Base-by-base conservation (phyloP, 2,797 vertebrate genomes). In the Trematocara caparti region DNA sequence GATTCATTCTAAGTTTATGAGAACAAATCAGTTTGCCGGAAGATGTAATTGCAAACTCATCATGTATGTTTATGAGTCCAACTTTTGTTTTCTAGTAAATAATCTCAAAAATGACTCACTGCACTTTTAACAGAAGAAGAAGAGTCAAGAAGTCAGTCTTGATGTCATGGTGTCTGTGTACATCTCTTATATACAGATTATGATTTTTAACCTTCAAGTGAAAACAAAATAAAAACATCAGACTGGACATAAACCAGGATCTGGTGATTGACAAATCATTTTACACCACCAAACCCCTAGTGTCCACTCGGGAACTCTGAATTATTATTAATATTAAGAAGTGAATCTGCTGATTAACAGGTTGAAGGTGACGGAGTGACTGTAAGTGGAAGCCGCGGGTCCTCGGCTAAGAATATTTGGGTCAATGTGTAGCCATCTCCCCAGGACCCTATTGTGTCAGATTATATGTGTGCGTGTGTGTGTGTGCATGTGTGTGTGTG, bases 351-450 rank as follows among this genome's bases (percentile, higher is more conserved):
- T 45, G 40, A 69, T 69, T 69, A 69, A 45, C 62, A 45, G 21
- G 21, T 30, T 17, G 14, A 30, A 45, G 40, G 38, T 53, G 86
- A 75, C 62, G 17, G 79, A 83, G 82, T 51, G 86, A 78, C 73
- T 83, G 86, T 82, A 90, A 90, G 88, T 86, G 93, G 89, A 92
- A 92, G 90, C 92, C 91, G 90, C 82, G 86, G 91, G 85, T 69
- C 81, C 83, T 78, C 82, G 81, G 92, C 83, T 84, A 71, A 85
- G 88, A 45, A 88, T 83, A 94, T 93, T 89, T 92, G 79, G 86
- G 87, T 94, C 92, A 90, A 75, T 84, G 38, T 24, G 83, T 32
- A 14, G 53, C 86, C 83, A 59, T 82, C 75, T 89, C 80, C 82
- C 73, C 4, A 74, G 86, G 82, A 91, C 81, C 48, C 76, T 82